Base-by-base conservation (phyloP, 2,888 invertebrate species). In the Parochlus steinenii region DNA sequence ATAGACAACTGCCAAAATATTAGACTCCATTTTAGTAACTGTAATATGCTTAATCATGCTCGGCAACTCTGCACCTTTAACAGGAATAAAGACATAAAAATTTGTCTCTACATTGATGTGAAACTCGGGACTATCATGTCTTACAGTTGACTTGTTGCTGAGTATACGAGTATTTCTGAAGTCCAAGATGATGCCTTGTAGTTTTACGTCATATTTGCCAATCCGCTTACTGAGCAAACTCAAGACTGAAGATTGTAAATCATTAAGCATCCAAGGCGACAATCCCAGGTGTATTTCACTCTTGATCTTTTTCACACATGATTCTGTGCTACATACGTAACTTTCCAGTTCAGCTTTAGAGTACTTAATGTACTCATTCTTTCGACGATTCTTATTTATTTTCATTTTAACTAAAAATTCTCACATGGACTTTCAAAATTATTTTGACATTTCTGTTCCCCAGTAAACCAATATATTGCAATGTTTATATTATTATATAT, bases 1-100 rank as follows among this genome's bases (percentile, higher is more conserved):
- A 48, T 76, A 73, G 2, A 75, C 65, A 32, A 75, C 58, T 25
- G 70, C 67, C 6, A 71, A 70, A 18, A 77, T 55, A 48, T 73
- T 70, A 43, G 63, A 59, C 27, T 58, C 50, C 33, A 62, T 62
- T 37, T 58, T 63, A 44, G 45, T 45, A 3, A 55, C 50, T n/a
- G 27, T 34, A 17, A 56, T 47, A 38, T 73, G 72, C 44, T 69
- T 71, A 0, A 76, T 70, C 26, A 65, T 50, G 10, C 72, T 75
- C 45, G 58, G 61, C 8, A 76, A 50, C 5, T 53, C 52, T 37
- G 62, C 62, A 1, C 67, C 71, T 24, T 67, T 48, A 41, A 54
- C 46, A 20, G 76, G 76, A 39, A 62, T 61, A 44, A 77, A 76
- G 12, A 76, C 48, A 47, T 69, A 74, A 48, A 71, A 75, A 45